A percentile compares a stretch with the other conserved stretches of the same genome.
Evolutionary conservation across 2,113 vertebrate species (phyloP).

Genomic region (Petromus typicus): DNA sequence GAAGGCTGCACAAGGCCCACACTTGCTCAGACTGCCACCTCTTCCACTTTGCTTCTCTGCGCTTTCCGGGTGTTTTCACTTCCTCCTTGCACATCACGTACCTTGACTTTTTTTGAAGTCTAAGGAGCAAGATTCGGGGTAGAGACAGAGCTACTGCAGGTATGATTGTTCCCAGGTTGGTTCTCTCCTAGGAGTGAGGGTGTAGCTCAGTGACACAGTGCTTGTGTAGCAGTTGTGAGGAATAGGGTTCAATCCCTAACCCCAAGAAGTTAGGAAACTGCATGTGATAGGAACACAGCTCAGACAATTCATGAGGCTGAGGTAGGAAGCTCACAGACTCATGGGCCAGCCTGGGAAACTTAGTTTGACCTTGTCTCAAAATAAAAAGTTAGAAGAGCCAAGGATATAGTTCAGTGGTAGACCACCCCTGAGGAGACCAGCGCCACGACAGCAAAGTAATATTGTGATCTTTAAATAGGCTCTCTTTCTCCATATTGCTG

Average conservation of each 20-base stretch:
- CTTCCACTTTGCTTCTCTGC: too few species aligned
- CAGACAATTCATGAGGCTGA: neutral
- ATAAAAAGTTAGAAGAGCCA: neutral
- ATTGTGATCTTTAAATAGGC: neutral
- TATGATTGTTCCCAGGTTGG: too few species aligned
- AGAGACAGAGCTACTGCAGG: neutral
- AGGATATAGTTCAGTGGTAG: neutral
- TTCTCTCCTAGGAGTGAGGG: neutral
- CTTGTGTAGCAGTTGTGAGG: neutral
- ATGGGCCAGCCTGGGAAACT: neutral
- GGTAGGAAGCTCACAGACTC: neutral
- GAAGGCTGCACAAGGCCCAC: neutral
- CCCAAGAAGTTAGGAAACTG: neutral
- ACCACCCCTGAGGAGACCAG: neutral
- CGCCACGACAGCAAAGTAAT: neutral
- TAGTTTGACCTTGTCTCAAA: neutral
- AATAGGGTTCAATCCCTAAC: neutral
- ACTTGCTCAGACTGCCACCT: neutral
- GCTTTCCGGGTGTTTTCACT: neutral
- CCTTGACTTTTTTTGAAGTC: neutral
- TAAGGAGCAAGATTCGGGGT: neutral
- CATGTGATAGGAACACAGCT: neutral
- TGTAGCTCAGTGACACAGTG: neutral
- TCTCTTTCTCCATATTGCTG: neutral
- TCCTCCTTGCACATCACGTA: neutral